Percentiles rank a stretch among this genome's conserved stretches.
Evolutionary conservation across 2,797 vertebrate species (phyloP).

Genomic region (Antrozous pallidus): DNA sequence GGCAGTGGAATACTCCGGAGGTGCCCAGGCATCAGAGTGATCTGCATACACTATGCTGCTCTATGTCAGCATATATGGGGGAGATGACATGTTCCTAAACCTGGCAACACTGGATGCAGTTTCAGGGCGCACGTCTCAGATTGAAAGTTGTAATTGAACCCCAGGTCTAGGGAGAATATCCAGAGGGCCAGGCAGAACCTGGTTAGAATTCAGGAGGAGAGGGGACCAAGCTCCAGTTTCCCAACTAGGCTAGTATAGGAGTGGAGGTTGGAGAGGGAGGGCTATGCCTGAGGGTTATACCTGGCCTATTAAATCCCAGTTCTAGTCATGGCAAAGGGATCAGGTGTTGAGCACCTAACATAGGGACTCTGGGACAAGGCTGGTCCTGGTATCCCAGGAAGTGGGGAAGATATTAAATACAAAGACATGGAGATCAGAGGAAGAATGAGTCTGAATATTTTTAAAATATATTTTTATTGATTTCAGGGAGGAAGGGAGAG

Average conservation of each 20-base stretch:
- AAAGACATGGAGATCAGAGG: not conserved
- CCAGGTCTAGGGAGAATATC: not conserved
- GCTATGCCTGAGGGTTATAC: not conserved
- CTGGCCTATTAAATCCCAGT: not conserved
- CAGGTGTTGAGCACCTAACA: not conserved
- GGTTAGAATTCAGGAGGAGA: not conserved
- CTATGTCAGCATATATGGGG: rapidly evolving
- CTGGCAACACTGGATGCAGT: not conserved
- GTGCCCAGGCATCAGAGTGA: not conserved
- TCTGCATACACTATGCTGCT: not conserved
- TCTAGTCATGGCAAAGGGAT: not conserved
- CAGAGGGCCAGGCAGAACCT: not conserved
- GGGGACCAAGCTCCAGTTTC: not conserved
- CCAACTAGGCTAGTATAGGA: not conserved
- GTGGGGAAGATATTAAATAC: not conserved
- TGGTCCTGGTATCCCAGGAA: not conserved
- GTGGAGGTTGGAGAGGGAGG: not conserved
- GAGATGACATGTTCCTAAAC: not conserved
- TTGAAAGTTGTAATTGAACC: not conserved
- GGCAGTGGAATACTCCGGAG: not conserved
- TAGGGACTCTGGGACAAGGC: not conserved
- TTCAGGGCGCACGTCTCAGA: not conserved
- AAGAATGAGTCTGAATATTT: not conserved
- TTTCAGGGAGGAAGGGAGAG: too few species aligned
- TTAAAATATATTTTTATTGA: too few species aligned